Percentiles rank a stretch among this genome's conserved stretches.
These are phyloP conservation scores for Temnothorax unifasciatus DNA, from an alignment of 2,888 invertebrate species.

Conservation along the genomic window DNA sequence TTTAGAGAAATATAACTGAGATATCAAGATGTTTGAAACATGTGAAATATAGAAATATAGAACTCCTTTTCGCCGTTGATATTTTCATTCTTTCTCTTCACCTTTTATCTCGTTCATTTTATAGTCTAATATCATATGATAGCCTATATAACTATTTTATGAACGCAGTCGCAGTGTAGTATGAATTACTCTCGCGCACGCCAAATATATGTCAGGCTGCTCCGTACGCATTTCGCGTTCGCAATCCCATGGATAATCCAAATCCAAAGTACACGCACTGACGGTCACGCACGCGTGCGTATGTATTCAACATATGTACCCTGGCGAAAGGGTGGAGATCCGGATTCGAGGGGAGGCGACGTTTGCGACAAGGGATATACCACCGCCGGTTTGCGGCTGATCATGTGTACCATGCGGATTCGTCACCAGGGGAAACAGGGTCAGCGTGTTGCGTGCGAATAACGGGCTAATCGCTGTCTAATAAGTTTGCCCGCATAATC, in stretches of 20 bases:
- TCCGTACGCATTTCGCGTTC: constrained; percentile 49
- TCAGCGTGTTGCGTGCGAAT: constrained; percentile 77
- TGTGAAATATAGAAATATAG: not conserved
- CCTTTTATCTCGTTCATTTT: not conserved
- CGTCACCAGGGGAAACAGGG: constrained; percentile 71
- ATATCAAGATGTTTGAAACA: not conserved
- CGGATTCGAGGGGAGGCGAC: constrained; percentile 66
- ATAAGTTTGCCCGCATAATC: constrained; percentile 77
- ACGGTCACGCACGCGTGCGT: constrained; percentile 56
- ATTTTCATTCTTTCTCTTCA: not conserved
- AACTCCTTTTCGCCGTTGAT: not conserved
- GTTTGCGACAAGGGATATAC: constrained; percentile 69
- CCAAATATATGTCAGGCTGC: constrained; percentile 39
- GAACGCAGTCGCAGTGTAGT: not conserved
- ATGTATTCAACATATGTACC: constrained; percentile 54
- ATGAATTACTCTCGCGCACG: constrained; percentile 39
- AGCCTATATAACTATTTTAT: constrained; percentile 3
- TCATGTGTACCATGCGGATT: constrained; percentile 65
- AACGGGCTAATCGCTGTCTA: constrained; percentile 79
- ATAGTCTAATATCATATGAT: not conserved
- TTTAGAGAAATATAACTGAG: constrained; percentile 3
- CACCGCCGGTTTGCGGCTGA: constrained; percentile 79
- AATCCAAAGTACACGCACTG: constrained; percentile 54
- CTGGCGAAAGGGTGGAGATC: constrained; percentile 53
- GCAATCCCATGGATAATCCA: constrained; percentile 55